These are phyloP conservation scores for Siniperca scherzeri DNA, from an alignment of 2,797 vertebrate genomes.

Conservation along the genomic window DNA sequence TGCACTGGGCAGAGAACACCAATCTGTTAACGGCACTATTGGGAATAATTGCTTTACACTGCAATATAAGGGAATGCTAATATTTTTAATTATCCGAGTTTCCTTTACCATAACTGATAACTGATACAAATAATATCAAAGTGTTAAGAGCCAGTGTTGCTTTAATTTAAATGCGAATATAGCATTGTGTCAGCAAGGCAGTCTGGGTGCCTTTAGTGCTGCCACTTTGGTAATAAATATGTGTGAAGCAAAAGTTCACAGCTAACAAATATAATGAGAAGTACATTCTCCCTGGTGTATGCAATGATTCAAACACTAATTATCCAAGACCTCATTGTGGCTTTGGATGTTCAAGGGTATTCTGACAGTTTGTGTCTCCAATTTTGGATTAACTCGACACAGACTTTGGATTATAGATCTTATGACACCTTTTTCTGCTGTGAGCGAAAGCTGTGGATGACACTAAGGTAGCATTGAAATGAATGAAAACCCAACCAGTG, in stretches of 20 bases:
- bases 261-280: slow-evolving; percentile 63
- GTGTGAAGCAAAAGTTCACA: slow-evolving; percentile 57
- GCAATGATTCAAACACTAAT: slow-evolving; percentile 50
- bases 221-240: slow-evolving; percentile 57
- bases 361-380: slow-evolving; percentile 18
- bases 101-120: slow-evolving; percentile 34
- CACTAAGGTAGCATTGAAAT: neutral
- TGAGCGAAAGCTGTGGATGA: slow-evolving; percentile 1
- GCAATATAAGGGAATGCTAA: neutral
- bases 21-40: neutral
- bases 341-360: slow-evolving; percentile 37
- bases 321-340: slow-evolving; percentile 29
- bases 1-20: neutral
- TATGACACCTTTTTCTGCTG: slow-evolving; percentile 27
- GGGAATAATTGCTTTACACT: neutral
- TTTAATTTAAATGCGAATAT: slow-evolving; percentile 47
- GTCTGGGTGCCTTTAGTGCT: slow-evolving; percentile 29
- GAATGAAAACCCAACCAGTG: neutral
- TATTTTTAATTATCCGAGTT: neutral
- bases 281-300: slow-evolving; percentile 32
- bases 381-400: slow-evolving; percentile 36
- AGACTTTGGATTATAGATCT: slow-evolving; percentile 37
- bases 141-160: slow-evolving; percentile 14
- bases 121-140: slow-evolving; percentile 3
- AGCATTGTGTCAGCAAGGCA: slow-evolving; percentile 49